A percentile compares a stretch with the other conserved stretches of the same genome.
These are phyloP conservation scores for Trichogramma pretiosum DNA, from an alignment of 1,140 invertebrate genomes.

Conservation along the genomic window DNA sequence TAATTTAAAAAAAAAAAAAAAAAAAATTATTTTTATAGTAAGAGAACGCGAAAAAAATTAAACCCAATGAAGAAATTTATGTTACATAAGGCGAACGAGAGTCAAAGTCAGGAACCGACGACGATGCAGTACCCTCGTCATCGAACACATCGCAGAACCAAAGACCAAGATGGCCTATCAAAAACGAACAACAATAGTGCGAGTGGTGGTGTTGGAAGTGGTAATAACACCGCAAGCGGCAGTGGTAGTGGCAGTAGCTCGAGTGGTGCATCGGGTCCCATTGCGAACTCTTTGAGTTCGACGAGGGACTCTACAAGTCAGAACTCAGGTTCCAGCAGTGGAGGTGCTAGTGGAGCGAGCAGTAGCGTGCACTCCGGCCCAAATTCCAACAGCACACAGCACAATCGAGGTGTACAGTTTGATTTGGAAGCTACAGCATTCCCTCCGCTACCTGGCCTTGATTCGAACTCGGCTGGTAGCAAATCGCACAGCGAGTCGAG, in stretches of 20 bases:
- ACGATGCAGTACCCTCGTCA: slow-evolving; percentile 38
- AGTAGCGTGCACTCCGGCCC: too few species aligned
- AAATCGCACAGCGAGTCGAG: slow-evolving; percentile 33
- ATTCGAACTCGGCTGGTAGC: slow-evolving; percentile 33
- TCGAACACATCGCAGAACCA: slow-evolving; percentile 43
- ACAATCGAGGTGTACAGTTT: slow-evolving; percentile 54
- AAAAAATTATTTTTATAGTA: too few species aligned
- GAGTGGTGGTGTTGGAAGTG: neutral
- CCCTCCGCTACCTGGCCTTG: slow-evolving; percentile 66
- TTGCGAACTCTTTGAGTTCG: slow-evolving; percentile 30
- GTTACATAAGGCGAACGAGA: slow-evolving; percentile 35
- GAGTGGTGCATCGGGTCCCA: too few species aligned
- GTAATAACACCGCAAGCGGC: neutral
- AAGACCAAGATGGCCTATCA: slow-evolving; percentile 38
- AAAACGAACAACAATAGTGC: slow-evolving; percentile 29
- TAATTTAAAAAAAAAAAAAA: too few species aligned
- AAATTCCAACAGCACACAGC: slow-evolving; percentile 32
- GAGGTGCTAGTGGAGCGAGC: neutral
- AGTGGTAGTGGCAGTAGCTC: neutral
- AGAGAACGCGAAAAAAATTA: too few species aligned
- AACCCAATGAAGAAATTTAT: too few species aligned
- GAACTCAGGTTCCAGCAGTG: slow-evolving; percentile 2
- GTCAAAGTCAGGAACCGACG: slow-evolving; percentile 31
- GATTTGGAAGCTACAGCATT: slow-evolving; percentile 74
- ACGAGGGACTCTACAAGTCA: slow-evolving; percentile 29